Base-by-base conservation (phyloP, 1,140 invertebrate genomes). In the Lepidurus arcticus region DNA sequence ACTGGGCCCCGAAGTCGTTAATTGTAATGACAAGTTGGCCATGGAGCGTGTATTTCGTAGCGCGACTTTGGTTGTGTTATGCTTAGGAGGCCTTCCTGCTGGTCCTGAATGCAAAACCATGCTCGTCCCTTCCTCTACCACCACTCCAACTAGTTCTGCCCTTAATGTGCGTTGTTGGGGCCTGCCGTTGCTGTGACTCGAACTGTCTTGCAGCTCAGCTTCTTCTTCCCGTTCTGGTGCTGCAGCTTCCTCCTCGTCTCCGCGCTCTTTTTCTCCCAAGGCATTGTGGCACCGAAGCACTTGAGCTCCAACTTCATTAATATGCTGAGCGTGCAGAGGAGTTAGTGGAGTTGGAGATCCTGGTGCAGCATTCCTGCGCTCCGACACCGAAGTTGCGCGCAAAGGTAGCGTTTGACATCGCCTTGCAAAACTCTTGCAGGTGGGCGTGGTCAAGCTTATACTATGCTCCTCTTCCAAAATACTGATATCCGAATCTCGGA, bases 401-500 rank as follows among this genome's bases (percentile, higher is more conserved):
- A 76, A 53, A n/a, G 76, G 44, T 76, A 65, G 26, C 45, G 44
- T 65, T 42, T 21, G 4, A 65, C 53, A 65, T 21, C 53, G 53
- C 8, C 53, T 65, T 0, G 53, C 53, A 13, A 65, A 65, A 65
- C 9, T 65, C 21, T 65, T 65, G 53, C 9, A 1, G 2, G 53
- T 16, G 16, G 53, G 21, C 53, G 53, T 65, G 53, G 53, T 7
- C 53, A 65, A 13, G 21, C 53, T 47, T 16, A 47, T 1, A 47
- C 45, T 47, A 7, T 65, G 16, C 53, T n/a, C 53, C 21, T 65
- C 53, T 65, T 65, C 53, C 16, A n/a, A 65, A 42, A 79, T 44
- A 76, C 80, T 79, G 45, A 78, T 81, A 11, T 85, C 85, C 16
- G 86, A 86, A 78, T 88, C 86, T n/a, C 84, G 84, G 81, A 88